Evolutionary conservation across 2,888 invertebrate genomes (phyloP).

Genomic region (Melolontha melolontha): DNA sequence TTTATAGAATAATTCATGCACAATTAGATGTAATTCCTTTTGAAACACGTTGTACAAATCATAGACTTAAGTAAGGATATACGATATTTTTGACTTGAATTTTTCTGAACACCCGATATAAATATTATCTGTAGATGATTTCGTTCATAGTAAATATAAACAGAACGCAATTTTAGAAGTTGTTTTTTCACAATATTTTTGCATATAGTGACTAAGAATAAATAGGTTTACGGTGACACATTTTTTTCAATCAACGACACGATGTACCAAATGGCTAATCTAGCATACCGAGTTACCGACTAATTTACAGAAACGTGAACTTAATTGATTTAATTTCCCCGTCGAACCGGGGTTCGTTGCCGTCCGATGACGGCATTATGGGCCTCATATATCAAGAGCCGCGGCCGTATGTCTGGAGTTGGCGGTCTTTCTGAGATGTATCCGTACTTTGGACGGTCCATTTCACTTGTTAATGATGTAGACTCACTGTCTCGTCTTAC

Average conservation of each 20-base stretch:
- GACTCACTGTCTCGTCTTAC: constrained; percentile 59
- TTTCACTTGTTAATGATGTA: constrained; percentile 62
- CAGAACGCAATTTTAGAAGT: no score
- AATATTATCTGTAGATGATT: no score
- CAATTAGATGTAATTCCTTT: no score
- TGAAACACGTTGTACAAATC: no score
- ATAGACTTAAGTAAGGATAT: no score
- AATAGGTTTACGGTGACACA: no score
- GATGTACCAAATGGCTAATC: constrained; percentile 6
- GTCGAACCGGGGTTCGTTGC: constrained; percentile 39
- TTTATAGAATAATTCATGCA: no score
- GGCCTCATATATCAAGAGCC: constrained; percentile 48
- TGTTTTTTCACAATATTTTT: no score
- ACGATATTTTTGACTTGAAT: no score
- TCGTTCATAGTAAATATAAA: no score
- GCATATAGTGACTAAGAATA: no score
- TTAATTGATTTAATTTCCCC: constrained; percentile 50
- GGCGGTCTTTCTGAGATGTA: constrained; percentile 54
- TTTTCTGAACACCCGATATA: no score
- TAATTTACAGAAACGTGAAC: constrained; percentile 40
- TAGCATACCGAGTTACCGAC: constrained; percentile 32
- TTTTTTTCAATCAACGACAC: background rate
- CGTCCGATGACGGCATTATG: constrained; percentile 49
- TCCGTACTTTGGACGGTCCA: constrained; percentile 56
- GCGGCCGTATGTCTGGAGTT: constrained; percentile 48